These are phyloP conservation scores for Mythimna impura DNA, from an alignment of 2,888 invertebrate genomes.

Conservation along the genomic window DNA sequence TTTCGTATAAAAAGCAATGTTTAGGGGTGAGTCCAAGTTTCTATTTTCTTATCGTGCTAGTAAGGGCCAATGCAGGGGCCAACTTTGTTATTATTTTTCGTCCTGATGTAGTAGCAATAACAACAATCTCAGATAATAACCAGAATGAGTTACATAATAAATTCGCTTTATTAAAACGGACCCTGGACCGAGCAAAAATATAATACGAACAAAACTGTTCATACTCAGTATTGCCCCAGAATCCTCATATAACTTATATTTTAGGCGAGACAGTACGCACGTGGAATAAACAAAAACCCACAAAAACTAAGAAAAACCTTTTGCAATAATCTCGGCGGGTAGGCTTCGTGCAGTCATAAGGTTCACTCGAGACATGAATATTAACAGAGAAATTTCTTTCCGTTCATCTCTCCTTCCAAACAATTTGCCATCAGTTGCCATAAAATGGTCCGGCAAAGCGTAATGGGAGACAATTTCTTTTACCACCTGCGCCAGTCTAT, in stretches of 20 bases:
- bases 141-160: conserved; percentile 13
- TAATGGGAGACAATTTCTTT: conserved; percentile 85
- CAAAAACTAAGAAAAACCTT: conserved; percentile 60
- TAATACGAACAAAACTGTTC: conserved; percentile 29
- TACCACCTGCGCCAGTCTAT: conserved; percentile 81
- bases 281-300: conserved; percentile 69
- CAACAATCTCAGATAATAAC: conserved; percentile 35
- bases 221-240: conserved; percentile 39
- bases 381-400: conserved; percentile 74
- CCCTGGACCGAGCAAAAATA: conserved; percentile 23
- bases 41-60: conserved; percentile 3
- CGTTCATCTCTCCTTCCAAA: conserved; percentile 76
- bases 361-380: conserved; percentile 81
- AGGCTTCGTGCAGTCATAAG: conserved; percentile 69
- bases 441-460: conserved; percentile 83
- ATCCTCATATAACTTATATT: conserved; percentile 67
- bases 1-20: not conserved
- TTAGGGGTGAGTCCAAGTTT: not conserved
- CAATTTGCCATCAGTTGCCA: conserved; percentile 84
- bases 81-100: conserved; percentile 21
- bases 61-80: not conserved
- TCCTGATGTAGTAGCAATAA: conserved; percentile 16
- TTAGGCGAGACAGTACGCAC: conserved; percentile 66
- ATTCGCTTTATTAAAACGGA: conserved; percentile 30
- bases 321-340: conserved; percentile 68